A percentile compares a stretch with the other conserved stretches of the same genome.
Conservation (phyloP, 2,797 vertebrate species). For the Pygocentrus nattereri region DNA sequence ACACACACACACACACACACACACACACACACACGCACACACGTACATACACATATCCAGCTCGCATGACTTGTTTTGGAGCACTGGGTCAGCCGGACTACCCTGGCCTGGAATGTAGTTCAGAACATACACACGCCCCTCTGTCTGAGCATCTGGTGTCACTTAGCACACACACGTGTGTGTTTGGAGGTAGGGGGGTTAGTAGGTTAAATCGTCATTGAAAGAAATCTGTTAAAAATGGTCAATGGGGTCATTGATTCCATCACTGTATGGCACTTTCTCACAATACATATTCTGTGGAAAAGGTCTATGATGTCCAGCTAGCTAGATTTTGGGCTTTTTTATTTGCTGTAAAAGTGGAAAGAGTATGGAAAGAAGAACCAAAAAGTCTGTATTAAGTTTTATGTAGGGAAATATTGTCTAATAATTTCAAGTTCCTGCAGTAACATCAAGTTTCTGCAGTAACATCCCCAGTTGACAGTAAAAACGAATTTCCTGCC, state of each 20-base stretch:
- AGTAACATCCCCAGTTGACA: too few relatives aligned
- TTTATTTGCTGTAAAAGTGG: too few relatives aligned
- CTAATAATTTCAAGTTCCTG: too few relatives aligned
- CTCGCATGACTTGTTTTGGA: conserved; percentile 67
- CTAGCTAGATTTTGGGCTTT: too few relatives aligned
- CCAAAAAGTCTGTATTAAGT: too few relatives aligned
- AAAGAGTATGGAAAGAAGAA: too few relatives aligned
- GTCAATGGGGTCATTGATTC: conserved; percentile 67
- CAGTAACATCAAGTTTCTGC: too few relatives aligned
- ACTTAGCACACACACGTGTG: conserved; percentile 69
- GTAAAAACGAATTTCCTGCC: too few relatives aligned
- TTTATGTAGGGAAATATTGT: too few relatives aligned
- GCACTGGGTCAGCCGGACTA: conserved; percentile 65
- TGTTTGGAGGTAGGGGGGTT: conserved; percentile 44
- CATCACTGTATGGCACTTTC: neutral
- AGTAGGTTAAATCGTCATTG: conserved; percentile 74
- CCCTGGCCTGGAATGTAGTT: conserved; percentile 67
- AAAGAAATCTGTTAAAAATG: conserved; percentile 74
- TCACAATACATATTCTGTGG: conserved; percentile 5
- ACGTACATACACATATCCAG: conserved; percentile 20
- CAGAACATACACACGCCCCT: conserved; percentile 62
- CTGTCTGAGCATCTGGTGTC: conserved; percentile 77
- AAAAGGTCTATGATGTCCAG: too few relatives aligned
- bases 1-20: conserved; percentile 5
- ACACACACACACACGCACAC: conserved; percentile 10